A percentile compares a stretch with the other conserved stretches of the same genome.
phyloP scores from a whole-genome alignment of 2,888 invertebrate species.

The Tinea trinotella region DNA sequence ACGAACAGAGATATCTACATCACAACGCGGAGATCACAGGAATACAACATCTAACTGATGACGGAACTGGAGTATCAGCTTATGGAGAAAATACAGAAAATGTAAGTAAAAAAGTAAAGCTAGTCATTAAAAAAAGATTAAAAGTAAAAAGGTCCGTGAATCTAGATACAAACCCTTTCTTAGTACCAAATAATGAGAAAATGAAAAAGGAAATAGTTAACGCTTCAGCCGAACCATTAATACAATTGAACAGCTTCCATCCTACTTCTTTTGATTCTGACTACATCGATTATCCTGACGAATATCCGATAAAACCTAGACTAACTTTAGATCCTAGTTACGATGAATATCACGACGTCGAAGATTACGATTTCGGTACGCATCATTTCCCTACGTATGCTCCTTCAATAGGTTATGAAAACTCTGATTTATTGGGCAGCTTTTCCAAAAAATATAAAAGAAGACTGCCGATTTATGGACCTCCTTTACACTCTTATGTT shows the following conservation, averaged over 20 bases:
- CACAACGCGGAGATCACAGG: slow-evolving; percentile 41
- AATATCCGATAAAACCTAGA: slow-evolving; percentile 21
- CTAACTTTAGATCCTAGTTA: slow-evolving; percentile 25
- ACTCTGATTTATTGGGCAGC: slow-evolving; percentile 29
- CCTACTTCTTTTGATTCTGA: slow-evolving; percentile 21
- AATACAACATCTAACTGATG: slow-evolving; percentile 50
- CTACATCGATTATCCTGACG: slow-evolving; percentile 33
- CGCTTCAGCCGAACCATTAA: slow-evolving; percentile 23
- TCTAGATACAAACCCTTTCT: slow-evolving; percentile 42
- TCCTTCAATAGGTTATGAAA: slow-evolving; percentile 28
- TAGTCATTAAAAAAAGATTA: background rate
- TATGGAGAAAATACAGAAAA: slow-evolving; percentile 43
- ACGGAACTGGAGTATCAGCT: slow-evolving; percentile 53
- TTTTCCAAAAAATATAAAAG: slow-evolving; percentile 30
- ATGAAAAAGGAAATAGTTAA: slow-evolving; percentile 24
- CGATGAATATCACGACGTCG: slow-evolving; percentile 29
- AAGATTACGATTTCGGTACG: slow-evolving; percentile 26
- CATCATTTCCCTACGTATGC: slow-evolving; percentile 28
- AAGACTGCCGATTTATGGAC: slow-evolving; percentile 20
- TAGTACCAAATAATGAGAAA: slow-evolving; percentile 30
- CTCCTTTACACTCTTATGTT: slow-evolving; percentile 10
- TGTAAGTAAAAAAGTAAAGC: slow-evolving; percentile 45
- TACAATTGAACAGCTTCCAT: slow-evolving; percentile 11
- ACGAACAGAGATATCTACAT: slow-evolving; percentile 43
- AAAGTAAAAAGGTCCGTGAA: slow-evolving; percentile 28